These are phyloP conservation scores for Threskiornis aethiopicus DNA, from an alignment of 2,797 vertebrate species.

Conservation along the genomic window DNA sequence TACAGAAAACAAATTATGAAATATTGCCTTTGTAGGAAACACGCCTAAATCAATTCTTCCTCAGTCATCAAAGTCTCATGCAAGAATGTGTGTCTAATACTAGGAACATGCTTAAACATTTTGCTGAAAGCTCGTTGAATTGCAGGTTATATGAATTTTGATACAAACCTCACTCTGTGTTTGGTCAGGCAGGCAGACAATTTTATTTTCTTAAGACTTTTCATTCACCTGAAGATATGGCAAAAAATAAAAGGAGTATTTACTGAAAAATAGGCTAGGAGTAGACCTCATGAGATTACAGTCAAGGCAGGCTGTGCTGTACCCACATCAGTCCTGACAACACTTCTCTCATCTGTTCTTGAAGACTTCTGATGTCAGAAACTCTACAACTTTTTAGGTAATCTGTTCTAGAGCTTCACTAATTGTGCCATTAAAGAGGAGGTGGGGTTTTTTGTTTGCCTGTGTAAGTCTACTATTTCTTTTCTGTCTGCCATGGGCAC, in stretches of 20 bases:
- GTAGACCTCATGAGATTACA: background rate
- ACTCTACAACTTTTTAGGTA: background rate
- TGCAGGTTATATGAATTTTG: background rate
- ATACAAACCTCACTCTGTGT: background rate
- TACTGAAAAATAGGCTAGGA: background rate
- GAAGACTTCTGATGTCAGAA: background rate
- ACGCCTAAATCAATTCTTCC: background rate
- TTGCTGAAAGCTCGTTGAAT: background rate
- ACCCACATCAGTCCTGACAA: background rate
- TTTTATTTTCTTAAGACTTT: background rate
- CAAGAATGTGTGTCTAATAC: background rate
- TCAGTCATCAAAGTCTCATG: background rate
- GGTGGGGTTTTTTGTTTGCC: too few species aligned
- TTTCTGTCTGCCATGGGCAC: background rate
- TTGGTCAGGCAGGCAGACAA: background rate
- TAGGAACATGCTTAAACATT: background rate
- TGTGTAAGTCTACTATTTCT: background rate
- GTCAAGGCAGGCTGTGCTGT: background rate
- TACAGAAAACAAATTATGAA: background rate
- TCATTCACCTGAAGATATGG: background rate
- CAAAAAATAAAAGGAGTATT: background rate
- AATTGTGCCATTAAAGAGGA: background rate
- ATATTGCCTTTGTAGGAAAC: background rate
- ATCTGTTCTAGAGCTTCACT: background rate
- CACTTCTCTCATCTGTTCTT: background rate